Evolutionary conservation across 2,113 vertebrate species (phyloP), one percentile per base, ranked within the genome.

Genomic region (Myiagra hebetior): DNA sequence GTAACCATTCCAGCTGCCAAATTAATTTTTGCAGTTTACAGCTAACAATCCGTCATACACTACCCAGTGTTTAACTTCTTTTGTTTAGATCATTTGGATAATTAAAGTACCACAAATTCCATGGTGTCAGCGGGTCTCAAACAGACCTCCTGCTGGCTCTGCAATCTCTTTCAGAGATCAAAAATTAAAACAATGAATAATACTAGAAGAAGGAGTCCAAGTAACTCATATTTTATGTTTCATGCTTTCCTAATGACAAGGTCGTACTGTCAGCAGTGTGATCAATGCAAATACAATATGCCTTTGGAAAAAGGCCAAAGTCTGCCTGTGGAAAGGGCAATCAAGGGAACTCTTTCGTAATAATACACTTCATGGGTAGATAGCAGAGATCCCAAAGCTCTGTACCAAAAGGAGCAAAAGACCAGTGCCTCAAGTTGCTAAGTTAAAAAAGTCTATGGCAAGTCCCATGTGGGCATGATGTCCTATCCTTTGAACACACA

Each of bases 11-110:
- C 74, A 95, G 93, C 77, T 92, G 89, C 91, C 69, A 91, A 95
- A 89, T 89, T 89, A 5, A 87, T 85, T 91, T 95, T 89, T 95
- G 55, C 84, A 76, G 89, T 89, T 96, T 94, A 84, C 84, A 94
- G 87, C 87, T 92, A 92, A 82, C 39, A 52, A 95, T 97, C 87
- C 72, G 2, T 95, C 91, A 94, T 49, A 49, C 11, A 6, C 39
- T 72, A 74, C 64, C 87, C 82, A 56, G 37, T 49, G 89, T 89
- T 94, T 86, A 95, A 88, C 47, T 96, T 93, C 60, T 91, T 93
- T 93, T 95, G 85, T 96, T 96, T 90, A 91, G 92, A 93, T 94
- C 88, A 96, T 95, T 95, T 92, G 79, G 88, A 93, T 97, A 96
- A 95, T 95, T 96, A 91, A 90, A 95, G 86, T 75, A 92, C 79